Evolutionary conservation across 2,797 vertebrate genomes (phyloP).

Genomic region (Huso huso): DNA sequence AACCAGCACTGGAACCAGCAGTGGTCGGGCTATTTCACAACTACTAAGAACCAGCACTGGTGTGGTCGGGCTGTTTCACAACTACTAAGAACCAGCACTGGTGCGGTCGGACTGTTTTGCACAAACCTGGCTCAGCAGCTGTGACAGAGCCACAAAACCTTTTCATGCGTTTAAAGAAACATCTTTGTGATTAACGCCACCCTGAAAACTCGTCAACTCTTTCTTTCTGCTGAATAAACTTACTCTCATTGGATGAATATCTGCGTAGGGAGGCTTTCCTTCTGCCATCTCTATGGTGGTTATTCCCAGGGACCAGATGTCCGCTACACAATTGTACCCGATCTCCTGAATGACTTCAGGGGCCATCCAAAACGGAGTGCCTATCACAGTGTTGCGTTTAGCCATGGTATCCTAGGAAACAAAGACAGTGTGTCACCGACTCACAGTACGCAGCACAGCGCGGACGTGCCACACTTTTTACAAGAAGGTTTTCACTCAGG

Average conservation of each 20-base stretch:
- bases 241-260: constrained; percentile 95
- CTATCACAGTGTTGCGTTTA: constrained; percentile 91
- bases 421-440: neutral
- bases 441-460: neutral
- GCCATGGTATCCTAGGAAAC: constrained; percentile 88
- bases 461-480: neutral
- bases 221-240: constrained; percentile 22
- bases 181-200: neutral
- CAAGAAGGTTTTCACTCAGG: no score
- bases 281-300: constrained; percentile 94
- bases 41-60: no score
- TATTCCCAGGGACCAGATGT: constrained; percentile 93
- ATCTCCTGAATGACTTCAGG: constrained; percentile 96
- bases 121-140: no score
- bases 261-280: constrained; percentile 89
- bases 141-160: no score
- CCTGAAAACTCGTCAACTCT: neutral
- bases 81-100: no score
- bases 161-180: no score
- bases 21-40: no score
- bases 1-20: no score
- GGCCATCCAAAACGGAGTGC: constrained; percentile 96
- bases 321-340: constrained; percentile 90
- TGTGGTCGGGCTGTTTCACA: no score
- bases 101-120: no score